Evolutionary conservation across 1,140 invertebrate genomes (phyloP).

Genomic region (Triops cancriformis): DNA sequence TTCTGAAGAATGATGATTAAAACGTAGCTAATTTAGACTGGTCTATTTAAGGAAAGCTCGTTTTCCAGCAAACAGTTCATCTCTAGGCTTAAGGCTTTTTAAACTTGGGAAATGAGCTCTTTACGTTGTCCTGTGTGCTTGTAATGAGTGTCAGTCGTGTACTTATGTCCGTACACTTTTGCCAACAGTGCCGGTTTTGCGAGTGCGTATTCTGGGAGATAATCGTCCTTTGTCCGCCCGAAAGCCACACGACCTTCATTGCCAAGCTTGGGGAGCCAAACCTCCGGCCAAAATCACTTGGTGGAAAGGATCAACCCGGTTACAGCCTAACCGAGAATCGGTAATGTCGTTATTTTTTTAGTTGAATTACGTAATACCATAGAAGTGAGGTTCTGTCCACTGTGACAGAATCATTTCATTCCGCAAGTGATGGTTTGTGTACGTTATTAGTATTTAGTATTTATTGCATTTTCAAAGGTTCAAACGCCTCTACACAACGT

Average conservation of each 20-base stretch:
- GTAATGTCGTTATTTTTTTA: neutral
- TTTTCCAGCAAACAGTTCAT: neutral
- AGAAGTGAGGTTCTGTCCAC: too few relatives aligned
- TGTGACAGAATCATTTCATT: too few relatives aligned
- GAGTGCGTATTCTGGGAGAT: slow-evolving; percentile 22
- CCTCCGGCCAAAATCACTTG: slow-evolving; percentile 22
- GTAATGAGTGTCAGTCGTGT: neutral
- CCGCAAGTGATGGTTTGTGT: too few relatives aligned
- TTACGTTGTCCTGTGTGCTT: neutral
- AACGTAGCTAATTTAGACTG: too few relatives aligned
- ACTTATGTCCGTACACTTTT: neutral
- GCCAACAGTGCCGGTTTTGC: slow-evolving; percentile 18
- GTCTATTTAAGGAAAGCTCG: too few relatives aligned
- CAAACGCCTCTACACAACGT: too few relatives aligned
- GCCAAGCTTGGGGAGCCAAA: slow-evolving; percentile 20
- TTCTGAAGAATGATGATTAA: neutral
- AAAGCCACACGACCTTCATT: slow-evolving; percentile 24
- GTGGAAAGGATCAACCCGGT: slow-evolving; percentile 24
- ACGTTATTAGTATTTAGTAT: too few relatives aligned
- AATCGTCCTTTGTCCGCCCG: slow-evolving; percentile 19
- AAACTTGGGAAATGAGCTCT: neutral
- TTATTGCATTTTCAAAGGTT: too few relatives aligned
- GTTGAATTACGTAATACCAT: too few relatives aligned
- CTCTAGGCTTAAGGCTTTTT: neutral
- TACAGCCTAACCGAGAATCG: slow-evolving; percentile 25